A percentile compares a stretch with the other conserved stretches of the same genome.
Conservation (phyloP, 2,113 vertebrate species). For the Dipodomys merriami region DNA sequence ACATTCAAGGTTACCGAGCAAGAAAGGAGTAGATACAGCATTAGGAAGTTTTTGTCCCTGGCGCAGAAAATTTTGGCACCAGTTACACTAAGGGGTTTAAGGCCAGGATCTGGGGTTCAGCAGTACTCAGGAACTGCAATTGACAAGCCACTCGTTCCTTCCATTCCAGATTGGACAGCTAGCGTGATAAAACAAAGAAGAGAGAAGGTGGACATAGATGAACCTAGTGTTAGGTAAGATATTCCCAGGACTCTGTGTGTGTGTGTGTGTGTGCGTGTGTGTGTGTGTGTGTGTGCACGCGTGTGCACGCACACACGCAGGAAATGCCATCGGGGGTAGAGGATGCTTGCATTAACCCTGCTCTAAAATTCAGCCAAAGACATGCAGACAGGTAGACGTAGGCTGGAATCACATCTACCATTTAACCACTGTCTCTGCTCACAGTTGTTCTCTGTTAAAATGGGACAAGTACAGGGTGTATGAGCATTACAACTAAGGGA, state of each 20-base stretch:
- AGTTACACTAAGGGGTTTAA: background rate
- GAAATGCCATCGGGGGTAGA: background rate
- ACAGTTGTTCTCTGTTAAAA: background rate
- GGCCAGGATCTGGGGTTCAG: background rate
- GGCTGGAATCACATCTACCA: background rate
- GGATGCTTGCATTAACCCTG: background rate
- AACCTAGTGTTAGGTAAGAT: too few relatives aligned
- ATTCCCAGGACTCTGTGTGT: too few relatives aligned
- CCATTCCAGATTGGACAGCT: background rate
- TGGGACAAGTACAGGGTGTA: rapidly evolving
- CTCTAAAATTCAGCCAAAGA: background rate
- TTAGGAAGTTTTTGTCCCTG: too few relatives aligned
- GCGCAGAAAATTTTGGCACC: background rate
- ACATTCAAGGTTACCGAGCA: background rate
- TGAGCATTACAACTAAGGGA: background rate
- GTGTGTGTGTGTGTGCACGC: too few relatives aligned
- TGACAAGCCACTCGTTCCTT: background rate
- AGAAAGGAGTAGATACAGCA: background rate
- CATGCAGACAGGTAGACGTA: background rate
- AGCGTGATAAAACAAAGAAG: background rate
- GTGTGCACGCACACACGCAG: too few relatives aligned
- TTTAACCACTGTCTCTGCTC: background rate
- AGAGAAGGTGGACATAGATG: background rate
- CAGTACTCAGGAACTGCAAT: background rate
- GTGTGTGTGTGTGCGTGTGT: too few relatives aligned